A percentile compares a stretch with the other conserved stretches of the same genome.
Conservation (phyloP, 2,888 invertebrate genomes). For the Operophtera brumata region DNA sequence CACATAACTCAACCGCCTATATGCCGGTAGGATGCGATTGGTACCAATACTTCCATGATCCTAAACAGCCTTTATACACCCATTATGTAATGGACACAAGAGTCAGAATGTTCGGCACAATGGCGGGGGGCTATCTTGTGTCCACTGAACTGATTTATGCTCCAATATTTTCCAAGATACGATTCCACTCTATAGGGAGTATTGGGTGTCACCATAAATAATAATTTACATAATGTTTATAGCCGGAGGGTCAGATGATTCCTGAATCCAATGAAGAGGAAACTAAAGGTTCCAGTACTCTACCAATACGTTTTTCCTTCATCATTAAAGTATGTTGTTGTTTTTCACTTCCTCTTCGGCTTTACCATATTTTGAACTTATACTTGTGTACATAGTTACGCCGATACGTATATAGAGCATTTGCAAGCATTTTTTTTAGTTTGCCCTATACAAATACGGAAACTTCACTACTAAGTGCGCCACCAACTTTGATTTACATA, state of each 20-base stretch:
- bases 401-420: too few relatives aligned
- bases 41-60: constrained; percentile 52
- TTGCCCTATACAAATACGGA: too few relatives aligned
- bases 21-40: constrained; percentile 45
- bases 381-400: too few relatives aligned
- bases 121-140: constrained; percentile 50
- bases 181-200: constrained; percentile 43
- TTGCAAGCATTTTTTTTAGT: too few relatives aligned
- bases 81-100: constrained; percentile 59
- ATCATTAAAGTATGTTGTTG: too few relatives aligned
- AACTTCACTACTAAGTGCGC: too few relatives aligned
- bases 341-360: too few relatives aligned
- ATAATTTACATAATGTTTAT: constrained; percentile 49
- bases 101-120: constrained; percentile 54
- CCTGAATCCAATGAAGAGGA: constrained; percentile 8
- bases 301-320: neutral
- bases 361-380: too few relatives aligned
- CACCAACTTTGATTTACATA: too few relatives aligned
- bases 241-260: constrained; percentile 14
- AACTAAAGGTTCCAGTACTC: too few relatives aligned
- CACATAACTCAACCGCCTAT: constrained; percentile 54
- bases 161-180: constrained; percentile 55
- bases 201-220: constrained; percentile 51
- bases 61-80: constrained; percentile 63
- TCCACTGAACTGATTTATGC: constrained; percentile 59